A percentile compares a stretch with the other conserved stretches of the same genome.
These are phyloP conservation scores for Ophioderma brevispina DNA, from an alignment of 35 echinoderm and acorn worm genomes.

Conservation along the genomic window DNA sequence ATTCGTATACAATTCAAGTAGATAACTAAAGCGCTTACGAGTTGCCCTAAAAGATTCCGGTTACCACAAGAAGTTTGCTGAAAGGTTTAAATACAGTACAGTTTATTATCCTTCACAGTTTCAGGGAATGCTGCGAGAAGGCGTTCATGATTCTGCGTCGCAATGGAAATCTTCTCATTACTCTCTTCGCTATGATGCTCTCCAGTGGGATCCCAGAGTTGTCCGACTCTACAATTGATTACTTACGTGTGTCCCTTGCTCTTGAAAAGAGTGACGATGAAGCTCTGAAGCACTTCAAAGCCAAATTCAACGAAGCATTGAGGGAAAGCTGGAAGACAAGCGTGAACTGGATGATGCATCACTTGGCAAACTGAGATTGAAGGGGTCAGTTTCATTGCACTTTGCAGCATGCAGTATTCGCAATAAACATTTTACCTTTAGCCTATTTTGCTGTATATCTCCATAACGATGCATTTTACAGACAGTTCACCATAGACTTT, in stretches of 20 bases:
- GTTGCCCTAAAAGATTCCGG: too few relatives aligned
- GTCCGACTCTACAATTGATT: constrained; percentile 81
- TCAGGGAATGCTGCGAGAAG: constrained; percentile 74
- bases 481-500: too few relatives aligned
- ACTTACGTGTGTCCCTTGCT: constrained; percentile 77
- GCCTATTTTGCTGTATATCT: too few relatives aligned
- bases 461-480: too few relatives aligned
- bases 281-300: constrained; percentile 80
- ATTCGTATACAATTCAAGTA: too few relatives aligned
- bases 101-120: too few relatives aligned
- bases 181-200: constrained; percentile 98
- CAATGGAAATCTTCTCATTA: constrained; percentile 87
- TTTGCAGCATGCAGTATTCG: too few relatives aligned
- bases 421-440: too few relatives aligned
- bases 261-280: constrained; percentile 79
- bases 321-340: constrained; percentile 97
- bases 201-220: constrained; percentile 94
- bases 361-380: constrained; percentile 41
- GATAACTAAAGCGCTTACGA: too few relatives aligned
- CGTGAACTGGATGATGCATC: constrained; percentile 89
- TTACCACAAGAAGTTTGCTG: too few relatives aligned
- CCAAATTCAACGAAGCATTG: constrained; percentile 93
- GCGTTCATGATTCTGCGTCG: constrained; percentile 90
- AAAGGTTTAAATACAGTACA: too few relatives aligned
- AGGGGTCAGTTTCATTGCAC: too few relatives aligned